phyloP scores from a whole-genome alignment of 2,113 vertebrate species.

The Eudyptes chrysolophus region DNA sequence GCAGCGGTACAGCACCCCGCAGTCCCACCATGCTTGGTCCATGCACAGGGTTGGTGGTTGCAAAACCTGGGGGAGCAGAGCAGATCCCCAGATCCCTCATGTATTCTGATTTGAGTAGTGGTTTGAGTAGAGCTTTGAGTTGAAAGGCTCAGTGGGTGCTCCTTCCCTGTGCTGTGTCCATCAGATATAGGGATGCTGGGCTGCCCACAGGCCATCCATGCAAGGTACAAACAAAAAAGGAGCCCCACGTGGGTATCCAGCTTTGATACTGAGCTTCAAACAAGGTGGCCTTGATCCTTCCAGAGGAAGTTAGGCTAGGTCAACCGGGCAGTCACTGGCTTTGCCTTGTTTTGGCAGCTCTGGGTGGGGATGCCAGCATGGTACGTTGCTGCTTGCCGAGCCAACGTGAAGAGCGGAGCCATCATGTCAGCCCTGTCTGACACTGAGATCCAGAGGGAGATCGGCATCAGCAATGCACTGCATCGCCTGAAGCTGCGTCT shows the following conservation, averaged over 20 bases:
- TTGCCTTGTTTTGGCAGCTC: constrained; percentile 76
- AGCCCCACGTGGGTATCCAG: not conserved
- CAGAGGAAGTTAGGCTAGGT: not conserved
- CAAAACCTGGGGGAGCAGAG: not conserved
- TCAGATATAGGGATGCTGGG: not conserved
- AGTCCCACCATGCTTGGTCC: not conserved
- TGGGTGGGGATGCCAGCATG: constrained; percentile 99
- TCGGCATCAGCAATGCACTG: constrained; percentile 96
- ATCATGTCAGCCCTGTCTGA: constrained; percentile 97
- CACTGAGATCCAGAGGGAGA: constrained; percentile 97
- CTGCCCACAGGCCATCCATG: not conserved
- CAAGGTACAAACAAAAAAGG: not conserved
- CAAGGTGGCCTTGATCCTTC: not conserved
- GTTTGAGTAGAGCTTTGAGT: not conserved
- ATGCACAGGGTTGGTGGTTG: fast-evolving
- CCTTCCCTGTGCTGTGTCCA: not conserved
- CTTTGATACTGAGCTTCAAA: not conserved
- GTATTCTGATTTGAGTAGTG: not conserved
- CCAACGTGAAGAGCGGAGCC: constrained; percentile 97
- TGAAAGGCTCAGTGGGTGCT: not conserved
- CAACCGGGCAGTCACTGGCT: not conserved
- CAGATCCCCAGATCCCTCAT: not conserved
- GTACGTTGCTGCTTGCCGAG: constrained; percentile 95
- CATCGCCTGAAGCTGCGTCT: constrained; percentile 93
- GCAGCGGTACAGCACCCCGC: not conserved